These are phyloP conservation scores for Isotomurus palustris DNA, from an alignment of 2,888 invertebrate species.

Conservation along the genomic window DNA sequence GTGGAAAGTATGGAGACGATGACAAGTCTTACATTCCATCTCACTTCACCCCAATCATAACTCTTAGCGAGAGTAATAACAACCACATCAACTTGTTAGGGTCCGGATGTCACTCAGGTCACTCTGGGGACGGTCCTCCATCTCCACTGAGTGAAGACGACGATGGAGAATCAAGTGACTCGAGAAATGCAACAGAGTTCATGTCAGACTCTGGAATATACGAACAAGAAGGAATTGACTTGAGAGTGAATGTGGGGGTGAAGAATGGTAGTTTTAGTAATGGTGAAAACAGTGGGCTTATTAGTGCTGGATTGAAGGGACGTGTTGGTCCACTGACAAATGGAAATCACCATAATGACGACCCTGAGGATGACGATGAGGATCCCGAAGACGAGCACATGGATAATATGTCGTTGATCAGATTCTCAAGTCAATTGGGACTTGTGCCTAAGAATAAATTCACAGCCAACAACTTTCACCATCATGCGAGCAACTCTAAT, in stretches of 20 bases:
- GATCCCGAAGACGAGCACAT: conserved; percentile 28
- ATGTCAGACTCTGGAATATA: conserved; percentile 40
- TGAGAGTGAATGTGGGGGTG: conserved; percentile 38
- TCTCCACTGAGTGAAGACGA: conserved; percentile 38
- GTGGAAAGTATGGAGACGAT: conserved; percentile 28
- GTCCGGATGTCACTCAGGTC: conserved; percentile 22
- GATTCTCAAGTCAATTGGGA: conserved; percentile 22
- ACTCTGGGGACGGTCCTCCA: conserved; percentile 27
- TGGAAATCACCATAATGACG: conserved; percentile 7
- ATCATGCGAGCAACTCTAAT: no score
- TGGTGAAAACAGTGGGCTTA: conserved; percentile 20
- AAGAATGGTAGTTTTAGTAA: conserved; percentile 25
- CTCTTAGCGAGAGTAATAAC: conserved; percentile 43
- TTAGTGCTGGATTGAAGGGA: neutral
- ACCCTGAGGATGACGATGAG: conserved; percentile 31
- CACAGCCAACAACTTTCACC: conserved; percentile 14
- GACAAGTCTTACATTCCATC: conserved; percentile 39
- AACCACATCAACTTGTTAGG: conserved; percentile 33
- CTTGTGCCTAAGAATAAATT: no score
- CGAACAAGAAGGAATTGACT: conserved; percentile 44
- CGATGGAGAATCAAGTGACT: conserved; percentile 37
- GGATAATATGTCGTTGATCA: conserved; percentile 20
- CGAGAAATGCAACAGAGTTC: conserved; percentile 33
- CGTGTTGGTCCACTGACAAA: neutral
- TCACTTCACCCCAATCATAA: conserved; percentile 44